Conservation (phyloP, 2,888 invertebrate species). For the Blera fallax region DNA sequence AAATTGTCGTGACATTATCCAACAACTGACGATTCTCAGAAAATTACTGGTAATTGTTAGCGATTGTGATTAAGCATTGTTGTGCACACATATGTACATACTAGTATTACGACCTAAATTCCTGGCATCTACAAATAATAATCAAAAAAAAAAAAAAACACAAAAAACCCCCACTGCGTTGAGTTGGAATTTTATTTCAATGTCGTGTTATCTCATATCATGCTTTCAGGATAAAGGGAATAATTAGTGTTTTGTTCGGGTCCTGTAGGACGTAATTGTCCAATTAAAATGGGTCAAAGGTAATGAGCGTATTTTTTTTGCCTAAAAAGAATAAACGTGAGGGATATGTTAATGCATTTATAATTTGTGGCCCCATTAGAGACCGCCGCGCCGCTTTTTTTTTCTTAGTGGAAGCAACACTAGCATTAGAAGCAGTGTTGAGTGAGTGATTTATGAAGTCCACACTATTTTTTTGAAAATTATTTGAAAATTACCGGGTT, state of each 20-base stretch:
- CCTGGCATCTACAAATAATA: neutral
- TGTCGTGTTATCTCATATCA: conserved; percentile 9
- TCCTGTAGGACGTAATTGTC: conserved; percentile 27
- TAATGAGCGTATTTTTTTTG: conserved; percentile 16
- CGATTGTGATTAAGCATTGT: conserved; percentile 32
- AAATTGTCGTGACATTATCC: conserved; percentile 19
- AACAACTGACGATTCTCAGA: conserved; percentile 41
- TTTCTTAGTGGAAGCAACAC: neutral
- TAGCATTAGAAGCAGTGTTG: neutral
- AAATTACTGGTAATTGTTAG: conserved; percentile 42
- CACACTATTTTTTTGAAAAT: no score
- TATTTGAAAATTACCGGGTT: no score
- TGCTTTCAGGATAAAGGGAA: neutral
- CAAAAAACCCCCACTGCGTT: neutral
- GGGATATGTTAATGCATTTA: conserved; percentile 33
- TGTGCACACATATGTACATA: conserved; percentile 11
- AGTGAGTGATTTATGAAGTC: neutral
- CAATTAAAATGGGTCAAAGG: conserved; percentile 38
- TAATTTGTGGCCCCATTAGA: conserved; percentile 26
- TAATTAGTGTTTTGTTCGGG: conserved; percentile 15
- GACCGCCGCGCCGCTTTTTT: neutral
- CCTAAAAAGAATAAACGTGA: neutral
- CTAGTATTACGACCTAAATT: neutral
- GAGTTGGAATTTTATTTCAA: neutral
- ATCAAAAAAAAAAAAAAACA: neutral